These are phyloP conservation scores for Anthopleura xanthogrammica DNA, from an alignment of 92 coral and sea anemone species.

Conservation along the genomic window DNA sequence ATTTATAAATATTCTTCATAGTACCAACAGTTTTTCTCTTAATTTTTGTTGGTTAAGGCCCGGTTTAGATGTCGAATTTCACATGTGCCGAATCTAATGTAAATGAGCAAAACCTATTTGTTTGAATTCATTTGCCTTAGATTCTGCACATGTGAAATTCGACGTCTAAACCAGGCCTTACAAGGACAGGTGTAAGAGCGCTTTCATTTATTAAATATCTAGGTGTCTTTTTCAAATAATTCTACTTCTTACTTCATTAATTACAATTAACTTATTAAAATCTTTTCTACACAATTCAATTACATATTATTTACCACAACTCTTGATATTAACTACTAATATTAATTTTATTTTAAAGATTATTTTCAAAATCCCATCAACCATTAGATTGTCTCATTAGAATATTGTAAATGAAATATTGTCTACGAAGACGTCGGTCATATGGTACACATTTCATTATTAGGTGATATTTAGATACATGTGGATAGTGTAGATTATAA, in stretches of 20 bases:
- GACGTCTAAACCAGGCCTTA: too few species aligned
- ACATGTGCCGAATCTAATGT: too few species aligned
- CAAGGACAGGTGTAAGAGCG: neutral
- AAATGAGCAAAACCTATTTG: too few species aligned
- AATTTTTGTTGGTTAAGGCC: neutral
- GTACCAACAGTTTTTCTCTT: neutral
- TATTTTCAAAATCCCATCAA: neutral
- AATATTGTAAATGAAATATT: neutral
- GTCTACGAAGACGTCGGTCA: neutral
- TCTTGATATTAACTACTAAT: neutral
- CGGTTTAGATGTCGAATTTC: too few species aligned
- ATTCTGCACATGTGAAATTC: too few species aligned
- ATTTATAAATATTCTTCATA: neutral
- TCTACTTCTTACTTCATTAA: neutral
- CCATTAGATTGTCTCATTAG: neutral
- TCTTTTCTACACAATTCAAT: neutral
- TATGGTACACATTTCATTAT: too few species aligned
- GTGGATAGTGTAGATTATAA: too few species aligned
- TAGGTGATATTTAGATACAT: too few species aligned
- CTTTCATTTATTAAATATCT: neutral
- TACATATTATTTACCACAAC: neutral
- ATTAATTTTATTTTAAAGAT: neutral
- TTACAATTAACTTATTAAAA: neutral
- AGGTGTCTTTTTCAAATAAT: neutral
- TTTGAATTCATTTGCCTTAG: too few species aligned